Conservation (phyloP, 2,797 vertebrate species). For the Orestias chungarensis region DNA sequence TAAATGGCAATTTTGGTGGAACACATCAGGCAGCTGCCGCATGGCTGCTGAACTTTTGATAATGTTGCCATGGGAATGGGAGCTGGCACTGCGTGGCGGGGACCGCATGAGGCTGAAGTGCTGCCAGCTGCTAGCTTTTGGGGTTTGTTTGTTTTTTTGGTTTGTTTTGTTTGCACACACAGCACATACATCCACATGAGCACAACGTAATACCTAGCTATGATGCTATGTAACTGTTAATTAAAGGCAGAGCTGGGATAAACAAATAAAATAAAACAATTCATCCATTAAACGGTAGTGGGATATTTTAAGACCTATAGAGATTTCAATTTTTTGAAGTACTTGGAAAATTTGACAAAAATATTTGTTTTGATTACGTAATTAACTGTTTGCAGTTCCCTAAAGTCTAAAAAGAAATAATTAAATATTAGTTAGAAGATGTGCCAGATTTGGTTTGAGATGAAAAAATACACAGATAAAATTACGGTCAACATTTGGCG, state of each 20-base stretch:
- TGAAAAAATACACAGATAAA: neutral
- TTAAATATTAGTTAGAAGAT: neutral
- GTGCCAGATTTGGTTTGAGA: neutral
- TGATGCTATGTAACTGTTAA: conserved; percentile 15
- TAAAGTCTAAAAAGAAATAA: neutral
- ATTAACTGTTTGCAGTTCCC: neutral
- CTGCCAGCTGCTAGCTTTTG: conserved; percentile 51
- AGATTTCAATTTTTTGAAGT: neutral
- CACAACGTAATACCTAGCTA: neutral
- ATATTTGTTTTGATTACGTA: too few species aligned
- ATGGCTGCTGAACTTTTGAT: conserved; percentile 59
- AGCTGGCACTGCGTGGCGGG: conserved; percentile 18
- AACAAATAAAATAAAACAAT: neutral
- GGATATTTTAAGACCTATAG: conserved; percentile 20
- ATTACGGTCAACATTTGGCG: neutral
- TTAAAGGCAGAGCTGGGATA: conserved; percentile 11
- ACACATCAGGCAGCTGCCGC: conserved; percentile 51
- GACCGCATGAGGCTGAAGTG: conserved; percentile 39
- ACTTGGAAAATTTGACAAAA: neutral
- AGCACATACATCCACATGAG: conserved; percentile 4
- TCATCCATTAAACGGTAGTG: neutral
- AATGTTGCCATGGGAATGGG: conserved; percentile 67
- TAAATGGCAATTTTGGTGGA: conserved; percentile 60
- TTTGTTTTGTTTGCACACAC: conserved; percentile 6
- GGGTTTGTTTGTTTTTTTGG: conserved; percentile 23